Evolutionary conservation across 35 echinoderm and acorn worm genomes (phyloP).

Genomic region (Nesometra sesokonis): DNA sequence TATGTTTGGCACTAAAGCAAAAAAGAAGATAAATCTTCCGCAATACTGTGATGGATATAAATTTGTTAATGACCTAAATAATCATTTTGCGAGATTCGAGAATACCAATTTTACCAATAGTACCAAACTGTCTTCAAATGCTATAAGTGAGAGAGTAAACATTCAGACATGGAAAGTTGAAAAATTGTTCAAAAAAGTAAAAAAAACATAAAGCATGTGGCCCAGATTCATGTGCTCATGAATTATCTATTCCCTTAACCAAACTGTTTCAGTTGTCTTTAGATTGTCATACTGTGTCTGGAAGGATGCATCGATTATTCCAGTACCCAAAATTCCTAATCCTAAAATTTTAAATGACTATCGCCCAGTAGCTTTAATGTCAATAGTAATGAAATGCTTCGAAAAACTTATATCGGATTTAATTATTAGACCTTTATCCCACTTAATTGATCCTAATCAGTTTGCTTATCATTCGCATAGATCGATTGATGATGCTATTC

Average conservation of each 20-base stretch:
- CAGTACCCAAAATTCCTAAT: neutral
- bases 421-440: neutral
- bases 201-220: slow-evolving; percentile 19
- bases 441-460: neutral
- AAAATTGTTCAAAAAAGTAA: too few relatives aligned
- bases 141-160: too few relatives aligned
- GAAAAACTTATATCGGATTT: neutral
- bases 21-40: too few relatives aligned
- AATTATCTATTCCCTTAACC: neutral
- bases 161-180: too few relatives aligned
- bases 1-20: too few relatives aligned
- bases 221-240: slow-evolving; percentile 16
- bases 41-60: too few relatives aligned
- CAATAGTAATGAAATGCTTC: slow-evolving; percentile 29
- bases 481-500: too few relatives aligned
- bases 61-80: too few relatives aligned
- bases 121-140: too few relatives aligned
- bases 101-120: too few relatives aligned
- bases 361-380: slow-evolving; percentile 20
- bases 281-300: neutral
- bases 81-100: too few relatives aligned
- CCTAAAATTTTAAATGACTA: slow-evolving; percentile 3
- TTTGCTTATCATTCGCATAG: slow-evolving; percentile 8
- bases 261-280: slow-evolving; percentile 16
- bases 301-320: slow-evolving; percentile 1